Base-by-base conservation (phyloP, 2,888 invertebrate genomes). In the Cephus nigrinus region DNA sequence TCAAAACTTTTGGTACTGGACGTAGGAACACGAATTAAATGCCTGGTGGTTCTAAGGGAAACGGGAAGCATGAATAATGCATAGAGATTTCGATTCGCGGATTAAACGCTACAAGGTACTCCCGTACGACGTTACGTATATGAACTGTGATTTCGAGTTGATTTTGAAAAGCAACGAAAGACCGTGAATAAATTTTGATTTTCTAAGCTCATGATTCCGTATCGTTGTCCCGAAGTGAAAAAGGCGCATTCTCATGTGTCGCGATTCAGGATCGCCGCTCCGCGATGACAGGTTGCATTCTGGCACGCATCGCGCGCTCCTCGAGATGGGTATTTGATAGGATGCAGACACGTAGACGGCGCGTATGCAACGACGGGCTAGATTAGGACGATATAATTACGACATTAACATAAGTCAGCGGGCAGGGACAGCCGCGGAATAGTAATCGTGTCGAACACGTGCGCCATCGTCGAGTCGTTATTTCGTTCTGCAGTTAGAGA, bases 301-400 rank as follows among this genome's bases (percentile, higher is more conserved):
- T 90, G 88, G 88, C 90, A 91, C 90, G 91, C 89, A 87, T 90
- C 86, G 88, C 88, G 89, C 55, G 55, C 85, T 90, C 89, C 90
- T 89, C 87, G 86, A 91, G 91, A 91, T 91, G 89, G 89, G 86
- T 89, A 89, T 90, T 91, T 89, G 91, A 91, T 91, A 91, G 88
- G 88, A 90, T 82, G 86, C 81, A 87, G 86, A 88, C 89, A 88
- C 90, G 90, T 89, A 89, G 87, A 82, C 71, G 71, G 71, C 32
- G 82, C 87, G 85, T 87, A 88, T 86, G 85, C 80, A 76, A 85
- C 87, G 86, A 88, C 85, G 85, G 85, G 86, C 87, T 88, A 91
- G 91, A 91, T 91, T 91, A 90, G 90, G 88, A 89, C 90, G 91
- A 91, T 91, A 91, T 91, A 91, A 91, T 91, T 91, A 90, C 90